Evolutionary conservation across 2,797 vertebrate genomes (phyloP).

Genomic region (Myotis vivesi): DNA sequence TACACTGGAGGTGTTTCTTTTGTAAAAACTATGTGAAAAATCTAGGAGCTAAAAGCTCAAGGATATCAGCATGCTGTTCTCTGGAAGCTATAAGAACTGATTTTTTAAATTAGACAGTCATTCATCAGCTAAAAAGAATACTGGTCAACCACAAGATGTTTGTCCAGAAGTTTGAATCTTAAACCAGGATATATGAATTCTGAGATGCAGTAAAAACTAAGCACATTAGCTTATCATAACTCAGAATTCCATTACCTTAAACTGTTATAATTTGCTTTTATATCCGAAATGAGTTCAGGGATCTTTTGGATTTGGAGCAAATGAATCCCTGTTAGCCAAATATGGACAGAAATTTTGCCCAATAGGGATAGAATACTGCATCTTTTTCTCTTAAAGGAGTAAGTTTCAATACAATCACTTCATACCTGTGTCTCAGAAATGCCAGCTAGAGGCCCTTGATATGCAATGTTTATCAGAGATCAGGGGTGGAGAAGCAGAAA

Average conservation of each 20-base stretch:
- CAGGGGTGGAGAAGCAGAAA: conserved; percentile 41
- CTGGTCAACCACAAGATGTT: conserved; percentile 77
- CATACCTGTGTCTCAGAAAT: conserved; percentile 72
- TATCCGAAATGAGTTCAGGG: conserved; percentile 52
- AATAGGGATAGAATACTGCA: conserved; percentile 8
- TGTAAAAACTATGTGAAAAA: conserved; percentile 79
- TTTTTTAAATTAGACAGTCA: conserved; percentile 77
- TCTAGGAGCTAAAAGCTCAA: conserved; percentile 66
- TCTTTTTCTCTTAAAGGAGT: conserved; percentile 59
- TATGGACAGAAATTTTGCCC: conserved; percentile 51
- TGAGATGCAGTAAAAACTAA: conserved; percentile 67
- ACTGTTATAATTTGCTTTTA: conserved; percentile 57
- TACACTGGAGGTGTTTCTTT: conserved; percentile 80
- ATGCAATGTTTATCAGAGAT: conserved; percentile 67
- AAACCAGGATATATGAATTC: conserved; percentile 56
- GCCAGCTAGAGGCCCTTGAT: conserved; percentile 72
- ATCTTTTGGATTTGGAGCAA: conserved; percentile 64
- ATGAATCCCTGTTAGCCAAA: conserved; percentile 60
- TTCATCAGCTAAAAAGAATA: conserved; percentile 79
- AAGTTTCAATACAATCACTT: conserved; percentile 73
- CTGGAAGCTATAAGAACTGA: conserved; percentile 71
- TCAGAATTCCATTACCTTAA: conserved; percentile 24
- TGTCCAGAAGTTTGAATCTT: conserved; percentile 79
- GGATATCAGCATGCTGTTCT: conserved; percentile 66
- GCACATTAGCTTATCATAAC: conserved; percentile 51